These are phyloP conservation scores for Pentamera pediparva DNA, from an alignment of 53 echinoderm and acorn worm genomes.

Conservation along the genomic window DNA sequence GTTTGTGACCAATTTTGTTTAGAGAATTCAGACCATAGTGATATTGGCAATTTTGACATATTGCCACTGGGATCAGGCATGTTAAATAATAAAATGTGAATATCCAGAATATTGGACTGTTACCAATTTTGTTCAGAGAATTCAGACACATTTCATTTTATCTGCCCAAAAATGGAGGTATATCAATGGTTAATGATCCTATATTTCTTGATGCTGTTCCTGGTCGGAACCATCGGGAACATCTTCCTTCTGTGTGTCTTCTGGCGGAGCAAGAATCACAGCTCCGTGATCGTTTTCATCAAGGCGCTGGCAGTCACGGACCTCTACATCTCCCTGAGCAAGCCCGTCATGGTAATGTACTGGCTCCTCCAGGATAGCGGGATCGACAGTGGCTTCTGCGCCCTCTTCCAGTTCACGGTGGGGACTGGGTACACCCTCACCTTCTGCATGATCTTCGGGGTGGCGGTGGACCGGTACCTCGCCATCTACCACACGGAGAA, in stretches of 20 bases:
- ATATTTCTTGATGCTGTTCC: slow-evolving; percentile 1
- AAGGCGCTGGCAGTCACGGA: slow-evolving; percentile 4
- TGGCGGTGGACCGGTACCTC: slow-evolving; percentile 20
- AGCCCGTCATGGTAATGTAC: slow-evolving; percentile 1
- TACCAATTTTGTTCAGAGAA: neutral
- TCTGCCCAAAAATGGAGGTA: neutral
- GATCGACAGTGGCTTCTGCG: neutral
- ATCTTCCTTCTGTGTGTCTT: neutral
- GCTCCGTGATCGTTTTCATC: slow-evolving; percentile 22
- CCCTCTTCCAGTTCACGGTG: slow-evolving; percentile 11
- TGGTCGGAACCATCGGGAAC: neutral
- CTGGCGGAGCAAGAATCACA: slow-evolving; percentile 17
- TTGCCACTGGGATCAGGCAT: no score
- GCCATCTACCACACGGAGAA: slow-evolving; percentile 21
- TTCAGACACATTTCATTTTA: neutral
- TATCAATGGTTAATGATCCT: slow-evolving; percentile 12
- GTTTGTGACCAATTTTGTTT: neutral
- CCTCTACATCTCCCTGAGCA: slow-evolving; percentile 8
- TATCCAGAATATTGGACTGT: no score
- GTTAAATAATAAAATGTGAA: neutral
- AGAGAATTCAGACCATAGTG: neutral
- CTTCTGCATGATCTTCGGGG: slow-evolving; percentile 6
- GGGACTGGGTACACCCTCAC: slow-evolving; percentile 20
- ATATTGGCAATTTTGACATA: no score
- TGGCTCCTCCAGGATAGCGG: slow-evolving; percentile 3